Evolutionary conservation across 2,797 vertebrate species (phyloP).

Genomic region (Microctenopoma steveboyesi): DNA sequence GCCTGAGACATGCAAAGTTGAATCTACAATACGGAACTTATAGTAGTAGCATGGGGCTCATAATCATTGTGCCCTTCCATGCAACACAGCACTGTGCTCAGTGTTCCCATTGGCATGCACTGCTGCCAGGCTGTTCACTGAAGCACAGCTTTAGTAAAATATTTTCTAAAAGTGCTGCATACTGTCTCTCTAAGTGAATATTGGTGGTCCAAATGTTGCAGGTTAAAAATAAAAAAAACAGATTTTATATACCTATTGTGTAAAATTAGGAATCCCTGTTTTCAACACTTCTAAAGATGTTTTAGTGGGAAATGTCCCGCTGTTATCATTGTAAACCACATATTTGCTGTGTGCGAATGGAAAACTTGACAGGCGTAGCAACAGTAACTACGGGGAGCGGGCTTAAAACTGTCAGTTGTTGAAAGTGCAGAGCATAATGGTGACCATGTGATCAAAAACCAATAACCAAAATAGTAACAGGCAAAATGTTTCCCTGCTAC

Average conservation of each 20-base stretch:
- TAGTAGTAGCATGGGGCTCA: too few species aligned
- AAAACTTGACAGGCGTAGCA: conserved; percentile 37
- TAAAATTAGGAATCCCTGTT: neutral
- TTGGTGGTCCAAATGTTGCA: too few species aligned
- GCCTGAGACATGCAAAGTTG: too few species aligned
- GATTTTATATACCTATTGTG: neutral
- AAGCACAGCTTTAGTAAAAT: neutral
- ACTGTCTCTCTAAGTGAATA: too few species aligned
- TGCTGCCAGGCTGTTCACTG: too few species aligned
- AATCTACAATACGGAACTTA: too few species aligned
- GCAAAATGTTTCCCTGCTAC: conserved; percentile 19
- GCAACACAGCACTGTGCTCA: too few species aligned
- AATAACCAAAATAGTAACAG: conserved; percentile 25
- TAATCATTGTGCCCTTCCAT: too few species aligned
- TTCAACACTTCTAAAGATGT: neutral
- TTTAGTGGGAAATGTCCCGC: neutral
- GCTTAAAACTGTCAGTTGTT: conserved; percentile 28
- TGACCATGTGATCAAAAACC: conserved; percentile 34
- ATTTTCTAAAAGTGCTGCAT: too few species aligned
- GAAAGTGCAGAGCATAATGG: conserved; percentile 20
- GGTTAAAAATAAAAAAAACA: neutral
- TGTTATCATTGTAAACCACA: conserved; percentile 1
- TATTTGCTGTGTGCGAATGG: conserved; percentile 15
- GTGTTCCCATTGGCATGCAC: too few species aligned
- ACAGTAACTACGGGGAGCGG: conserved; percentile 32